Evolutionary conservation across 2,888 invertebrate genomes (phyloP).

Genomic region (Peribatodes rhomboidaria): DNA sequence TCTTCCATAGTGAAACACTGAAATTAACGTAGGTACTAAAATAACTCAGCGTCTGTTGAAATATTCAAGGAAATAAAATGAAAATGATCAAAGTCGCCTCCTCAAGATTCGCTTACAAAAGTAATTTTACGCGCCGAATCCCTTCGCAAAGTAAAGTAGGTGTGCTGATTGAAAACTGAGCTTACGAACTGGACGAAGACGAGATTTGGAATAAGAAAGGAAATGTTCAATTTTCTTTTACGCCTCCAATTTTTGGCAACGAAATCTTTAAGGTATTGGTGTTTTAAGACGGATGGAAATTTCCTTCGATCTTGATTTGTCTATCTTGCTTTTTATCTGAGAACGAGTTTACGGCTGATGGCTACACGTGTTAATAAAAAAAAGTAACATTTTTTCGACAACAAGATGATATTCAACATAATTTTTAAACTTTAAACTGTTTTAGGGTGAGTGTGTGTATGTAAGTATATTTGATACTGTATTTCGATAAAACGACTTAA

Average conservation of each 20-base stretch:
- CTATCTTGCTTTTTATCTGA: neutral
- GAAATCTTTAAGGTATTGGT: constrained; percentile 12
- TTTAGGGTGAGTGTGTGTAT: no score
- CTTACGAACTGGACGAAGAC: constrained; percentile 20
- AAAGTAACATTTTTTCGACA: no score
- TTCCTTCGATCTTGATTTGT: no score
- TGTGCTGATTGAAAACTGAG: constrained; percentile 43
- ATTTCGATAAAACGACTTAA: no score
- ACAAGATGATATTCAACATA: no score
- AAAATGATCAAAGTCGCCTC: constrained; percentile 9
- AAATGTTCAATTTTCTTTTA: constrained; percentile 25
- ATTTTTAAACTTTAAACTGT: no score
- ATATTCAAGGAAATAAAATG: constrained; percentile 28
- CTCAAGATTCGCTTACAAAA: constrained; percentile 33
- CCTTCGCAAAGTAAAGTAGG: constrained; percentile 34
- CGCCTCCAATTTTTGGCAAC: constrained; percentile 9
- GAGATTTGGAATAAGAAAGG: constrained; percentile 14
- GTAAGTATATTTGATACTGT: no score
- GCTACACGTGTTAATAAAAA: no score
- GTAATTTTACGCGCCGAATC: constrained; percentile 45
- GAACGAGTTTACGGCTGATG: no score
- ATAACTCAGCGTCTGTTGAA: constrained; percentile 12
- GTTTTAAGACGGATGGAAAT: constrained; percentile 11
- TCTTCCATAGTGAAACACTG: neutral
- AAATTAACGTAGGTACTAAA: constrained; percentile 2